Conservation (phyloP, 2,888 invertebrate species). For the Lithophane leautieri region DNA sequence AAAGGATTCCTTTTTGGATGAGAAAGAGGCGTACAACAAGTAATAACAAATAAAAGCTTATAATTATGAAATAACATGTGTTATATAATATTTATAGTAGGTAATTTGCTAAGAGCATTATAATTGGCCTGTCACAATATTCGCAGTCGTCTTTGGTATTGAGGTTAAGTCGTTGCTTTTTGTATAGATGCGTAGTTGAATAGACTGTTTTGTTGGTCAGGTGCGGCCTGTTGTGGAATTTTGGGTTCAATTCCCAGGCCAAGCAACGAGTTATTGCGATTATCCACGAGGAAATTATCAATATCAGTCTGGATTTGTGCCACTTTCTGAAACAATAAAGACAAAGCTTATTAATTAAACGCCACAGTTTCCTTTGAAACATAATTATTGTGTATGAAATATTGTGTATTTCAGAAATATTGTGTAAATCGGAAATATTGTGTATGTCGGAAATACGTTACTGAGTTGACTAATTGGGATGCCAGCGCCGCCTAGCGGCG, state of each 20-base stretch:
- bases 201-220: not conserved
- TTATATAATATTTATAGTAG: slow-evolving; percentile 14
- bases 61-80: not conserved
- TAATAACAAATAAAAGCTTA: not conserved
- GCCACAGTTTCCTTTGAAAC: no score
- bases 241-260: not conserved
- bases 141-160: slow-evolving; percentile 10
- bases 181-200: not conserved
- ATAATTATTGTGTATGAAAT: no score
- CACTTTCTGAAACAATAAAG: not conserved
- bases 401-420: no score
- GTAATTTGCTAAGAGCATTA: slow-evolving; percentile 10
- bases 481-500: no score
- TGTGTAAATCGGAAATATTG: no score
- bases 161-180: slow-evolving; percentile 21
- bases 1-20: not conserved
- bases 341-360: not conserved
- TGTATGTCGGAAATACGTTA: no score
- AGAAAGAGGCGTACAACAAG: not conserved
- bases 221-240: not conserved
- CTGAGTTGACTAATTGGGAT: no score
- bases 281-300: not conserved
- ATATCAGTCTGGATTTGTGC: not conserved
- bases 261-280: not conserved
- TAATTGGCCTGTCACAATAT: slow-evolving; percentile 17